These are phyloP conservation scores for Temnothorax nylanderi DNA, from an alignment of 1,140 invertebrate genomes.

Conservation along the genomic window DNA sequence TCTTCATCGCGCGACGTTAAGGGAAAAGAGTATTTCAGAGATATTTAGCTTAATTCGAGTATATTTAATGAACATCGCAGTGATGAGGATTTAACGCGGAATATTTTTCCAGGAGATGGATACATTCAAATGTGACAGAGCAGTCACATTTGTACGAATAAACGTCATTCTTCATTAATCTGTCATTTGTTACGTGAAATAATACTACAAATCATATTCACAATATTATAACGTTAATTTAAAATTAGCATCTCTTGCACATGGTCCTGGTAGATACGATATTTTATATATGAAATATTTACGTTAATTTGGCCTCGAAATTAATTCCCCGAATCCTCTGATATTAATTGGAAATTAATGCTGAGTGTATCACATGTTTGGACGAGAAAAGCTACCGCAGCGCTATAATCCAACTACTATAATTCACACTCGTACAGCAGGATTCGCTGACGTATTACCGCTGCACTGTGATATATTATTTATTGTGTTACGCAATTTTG, in stretches of 20 bases:
- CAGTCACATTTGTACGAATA: not conserved
- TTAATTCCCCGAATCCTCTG: conserved; percentile 17
- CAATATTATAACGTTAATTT: not conserved
- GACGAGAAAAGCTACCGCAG: not conserved
- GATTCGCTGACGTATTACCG: not conserved
- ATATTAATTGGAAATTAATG: conserved; percentile 19
- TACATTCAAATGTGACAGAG: not conserved
- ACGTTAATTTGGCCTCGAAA: not conserved
- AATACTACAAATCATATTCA: conserved; percentile 1
- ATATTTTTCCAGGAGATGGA: not conserved
- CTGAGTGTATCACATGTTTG: not conserved
- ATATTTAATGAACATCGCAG: conserved; percentile 4
- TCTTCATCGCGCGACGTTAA: not conserved
- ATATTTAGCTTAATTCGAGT: conserved; percentile 16
- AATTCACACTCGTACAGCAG: not conserved
- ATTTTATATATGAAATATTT: not conserved
- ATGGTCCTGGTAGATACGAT: not conserved
- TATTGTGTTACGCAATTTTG: conserved; percentile 17
- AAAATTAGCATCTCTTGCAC: not conserved
- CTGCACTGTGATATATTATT: not conserved
- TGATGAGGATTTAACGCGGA: not conserved
- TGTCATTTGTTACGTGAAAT: not conserved
- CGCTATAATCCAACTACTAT: conserved; percentile 3
- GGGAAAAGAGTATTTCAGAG: not conserved
- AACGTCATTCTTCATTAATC: conserved; percentile 6